Percentiles rank a stretch among this genome's conserved stretches.
phyloP scores from a whole-genome alignment of 2,888 invertebrate species.

The Agrenia bidenticulata region DNA sequence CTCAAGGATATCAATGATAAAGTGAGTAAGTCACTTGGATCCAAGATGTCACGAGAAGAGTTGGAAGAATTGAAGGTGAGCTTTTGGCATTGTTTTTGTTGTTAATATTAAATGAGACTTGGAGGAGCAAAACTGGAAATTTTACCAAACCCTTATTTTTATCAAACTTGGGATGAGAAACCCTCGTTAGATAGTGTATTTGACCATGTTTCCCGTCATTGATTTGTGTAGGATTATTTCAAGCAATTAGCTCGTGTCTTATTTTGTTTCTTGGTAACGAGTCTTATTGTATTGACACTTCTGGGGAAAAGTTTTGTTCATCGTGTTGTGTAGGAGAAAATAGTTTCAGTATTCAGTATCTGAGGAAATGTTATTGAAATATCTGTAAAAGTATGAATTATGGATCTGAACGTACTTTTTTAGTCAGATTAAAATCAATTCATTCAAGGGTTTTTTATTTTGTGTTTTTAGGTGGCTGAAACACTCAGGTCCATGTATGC shows the following conservation, averaged over 20 bases:
- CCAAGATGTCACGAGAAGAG: conserved; percentile 20
- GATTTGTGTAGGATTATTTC: conserved; percentile 14
- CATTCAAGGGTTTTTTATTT: conserved; percentile 5
- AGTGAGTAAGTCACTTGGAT: conserved; percentile 59
- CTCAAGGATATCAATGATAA: conserved; percentile 57
- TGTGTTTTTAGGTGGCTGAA: conserved; percentile 59
- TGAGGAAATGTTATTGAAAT: too few relatives aligned
- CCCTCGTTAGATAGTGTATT: conserved; percentile 2
- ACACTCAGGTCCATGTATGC: conserved; percentile 65
- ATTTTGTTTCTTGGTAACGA: too few relatives aligned
- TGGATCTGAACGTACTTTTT: too few relatives aligned
- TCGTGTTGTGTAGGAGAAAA: too few relatives aligned
- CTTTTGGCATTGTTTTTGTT: conserved; percentile 16
- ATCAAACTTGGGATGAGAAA: not conserved
- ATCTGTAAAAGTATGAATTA: too few relatives aligned
- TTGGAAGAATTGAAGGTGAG: conserved; percentile 59
- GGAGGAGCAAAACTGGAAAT: not conserved
- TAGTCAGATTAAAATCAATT: too few relatives aligned
- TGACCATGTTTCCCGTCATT: conserved; percentile 17
- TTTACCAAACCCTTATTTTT: not conserved
- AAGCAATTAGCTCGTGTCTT: not conserved
- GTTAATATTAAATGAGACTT: not conserved
- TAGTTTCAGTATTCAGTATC: too few relatives aligned
- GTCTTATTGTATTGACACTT: too few relatives aligned
- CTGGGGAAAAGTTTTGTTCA: too few relatives aligned